These are phyloP conservation scores for Eretmocerus hayati DNA, from an alignment of 2,888 invertebrate genomes.

Conservation along the genomic window DNA sequence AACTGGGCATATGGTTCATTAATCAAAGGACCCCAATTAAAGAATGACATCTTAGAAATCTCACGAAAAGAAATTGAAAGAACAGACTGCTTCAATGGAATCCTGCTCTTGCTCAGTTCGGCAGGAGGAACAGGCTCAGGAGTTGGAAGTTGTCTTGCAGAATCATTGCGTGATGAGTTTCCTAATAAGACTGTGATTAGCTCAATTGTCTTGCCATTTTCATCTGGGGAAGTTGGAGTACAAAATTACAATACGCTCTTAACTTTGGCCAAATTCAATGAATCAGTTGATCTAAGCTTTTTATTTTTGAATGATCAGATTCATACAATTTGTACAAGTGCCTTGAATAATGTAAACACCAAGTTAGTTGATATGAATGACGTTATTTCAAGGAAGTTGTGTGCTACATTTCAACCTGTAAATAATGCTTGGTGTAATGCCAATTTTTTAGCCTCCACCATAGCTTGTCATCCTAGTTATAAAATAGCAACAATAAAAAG, in stretches of 20 bases:
- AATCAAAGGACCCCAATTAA: slow-evolving; percentile 43
- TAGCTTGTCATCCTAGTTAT: slow-evolving; percentile 48
- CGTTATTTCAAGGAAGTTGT: slow-evolving; percentile 47
- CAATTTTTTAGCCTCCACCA: slow-evolving; percentile 38
- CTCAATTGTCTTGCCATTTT: slow-evolving; percentile 47
- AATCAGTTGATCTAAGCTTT: slow-evolving; percentile 44
- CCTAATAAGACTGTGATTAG: slow-evolving; percentile 47
- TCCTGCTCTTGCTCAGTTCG: slow-evolving; percentile 48
- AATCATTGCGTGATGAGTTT: slow-evolving; percentile 46
- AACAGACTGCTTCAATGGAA: slow-evolving; percentile 44
- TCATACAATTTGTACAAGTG: slow-evolving; percentile 42
- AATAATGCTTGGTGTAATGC: slow-evolving; percentile 29
- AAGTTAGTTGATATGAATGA: slow-evolving; percentile 47
- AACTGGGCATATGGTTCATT: slow-evolving; percentile 53
- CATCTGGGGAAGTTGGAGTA: slow-evolving; percentile 49
- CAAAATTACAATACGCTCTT: slow-evolving; percentile 52
- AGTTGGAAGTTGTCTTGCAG: slow-evolving; percentile 47
- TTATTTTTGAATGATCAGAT: slow-evolving; percentile 50
- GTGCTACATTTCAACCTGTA: slow-evolving; percentile 47
- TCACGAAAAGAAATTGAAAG: slow-evolving; percentile 46
- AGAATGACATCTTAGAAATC: slow-evolving; percentile 40
- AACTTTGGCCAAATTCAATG: slow-evolving; percentile 47
- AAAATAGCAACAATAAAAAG: slow-evolving; percentile 48
- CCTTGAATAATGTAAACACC: slow-evolving; percentile 36
- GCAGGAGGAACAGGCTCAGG: slow-evolving; percentile 54